These are phyloP conservation scores for Drosophila tripunctata DNA, from an alignment of 2,888 invertebrate species.

Conservation along the genomic window DNA sequence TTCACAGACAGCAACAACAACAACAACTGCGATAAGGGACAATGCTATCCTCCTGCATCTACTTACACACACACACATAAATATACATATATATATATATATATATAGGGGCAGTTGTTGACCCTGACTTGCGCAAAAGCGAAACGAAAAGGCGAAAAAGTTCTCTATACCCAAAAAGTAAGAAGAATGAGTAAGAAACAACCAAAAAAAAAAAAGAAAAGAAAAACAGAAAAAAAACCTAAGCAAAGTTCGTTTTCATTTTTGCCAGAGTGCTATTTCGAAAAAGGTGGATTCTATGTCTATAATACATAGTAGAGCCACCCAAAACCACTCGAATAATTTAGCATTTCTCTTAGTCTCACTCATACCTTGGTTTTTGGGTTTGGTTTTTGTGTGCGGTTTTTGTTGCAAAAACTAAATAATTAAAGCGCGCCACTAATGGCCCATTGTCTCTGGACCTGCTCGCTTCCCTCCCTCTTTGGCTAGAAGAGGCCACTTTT, in stretches of 20 bases:
- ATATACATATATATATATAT: no score
- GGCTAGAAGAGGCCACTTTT: neutral
- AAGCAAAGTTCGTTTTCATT: constrained; percentile 71
- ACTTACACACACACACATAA: no score
- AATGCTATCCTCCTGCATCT: constrained; percentile 55
- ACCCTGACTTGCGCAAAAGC: constrained; percentile 83
- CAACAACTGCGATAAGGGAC: constrained; percentile 9
- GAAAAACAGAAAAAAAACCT: constrained; percentile 20
- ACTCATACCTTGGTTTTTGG: constrained; percentile 12
- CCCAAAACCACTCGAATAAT: constrained; percentile 29
- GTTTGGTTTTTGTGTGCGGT: constrained; percentile 16
- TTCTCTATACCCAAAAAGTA: constrained; percentile 59
- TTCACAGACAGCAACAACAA: constrained; percentile 48
- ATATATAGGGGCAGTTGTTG: constrained; percentile 69
- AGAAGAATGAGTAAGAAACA: constrained; percentile 20
- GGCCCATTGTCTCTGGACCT: constrained; percentile 71
- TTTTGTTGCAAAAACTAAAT: constrained; percentile 67
- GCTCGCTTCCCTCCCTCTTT: constrained; percentile 2
- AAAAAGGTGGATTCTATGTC: constrained; percentile 34
- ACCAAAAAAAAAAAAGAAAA: constrained; percentile 21
- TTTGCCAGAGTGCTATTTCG: constrained; percentile 39
- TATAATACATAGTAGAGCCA: constrained; percentile 17
- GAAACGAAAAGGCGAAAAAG: constrained; percentile 49
- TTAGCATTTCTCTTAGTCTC: constrained; percentile 37
- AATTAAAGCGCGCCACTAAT: constrained; percentile 77